Evolutionary conservation across 2,797 vertebrate genomes (phyloP), one percentile per base, ranked within the genome.

Genomic region (Discoglossus pictus): DNA sequence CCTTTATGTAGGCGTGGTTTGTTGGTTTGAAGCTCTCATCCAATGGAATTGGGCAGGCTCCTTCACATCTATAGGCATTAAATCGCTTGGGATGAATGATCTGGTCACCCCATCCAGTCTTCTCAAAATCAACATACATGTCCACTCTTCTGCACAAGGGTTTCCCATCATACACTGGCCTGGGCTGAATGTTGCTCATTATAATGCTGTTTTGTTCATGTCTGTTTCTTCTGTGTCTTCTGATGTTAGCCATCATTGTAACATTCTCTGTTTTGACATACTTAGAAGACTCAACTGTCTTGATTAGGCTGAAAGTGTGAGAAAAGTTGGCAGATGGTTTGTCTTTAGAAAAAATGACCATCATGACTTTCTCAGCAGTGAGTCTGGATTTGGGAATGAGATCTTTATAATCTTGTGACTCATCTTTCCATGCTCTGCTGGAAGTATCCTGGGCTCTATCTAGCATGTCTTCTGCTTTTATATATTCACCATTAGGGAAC

Each of bases 1-100:
- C 94, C 91, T 94, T 93, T 77, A 97, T 94, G 80, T 96, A 97
- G 0, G 94, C 94, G 0, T 97, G 94, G 78, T 96, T 97, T 51
- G 93, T 97, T 35, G 94, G 93, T 7, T 80, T 84, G 81, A 93
- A 94, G 47, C 85, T 89, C 75, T 94, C 94, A 0, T 95, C 93
- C 70, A 97, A 82, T 0, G 93, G 94, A 0, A 79, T 80, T 0
- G 93, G 93, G 58, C 94, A 96, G 39, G 83, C 87, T 23, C 94
- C 93, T 27, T 93, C 92, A 1, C 94, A 96, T 40, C 93, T 90
- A 80, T 90, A 94, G 0, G 93, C 93, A 0, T 96, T 96, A 82
- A 88, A 96, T n/a, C 89, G 90, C 42, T 91, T 90, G 2, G 90
- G 91, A 54, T 93, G 86, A 3, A 95, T 84, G 0, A 96, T 94